phyloP scores from a whole-genome alignment of 1,140 invertebrate species.

The Bombus confusus region DNA sequence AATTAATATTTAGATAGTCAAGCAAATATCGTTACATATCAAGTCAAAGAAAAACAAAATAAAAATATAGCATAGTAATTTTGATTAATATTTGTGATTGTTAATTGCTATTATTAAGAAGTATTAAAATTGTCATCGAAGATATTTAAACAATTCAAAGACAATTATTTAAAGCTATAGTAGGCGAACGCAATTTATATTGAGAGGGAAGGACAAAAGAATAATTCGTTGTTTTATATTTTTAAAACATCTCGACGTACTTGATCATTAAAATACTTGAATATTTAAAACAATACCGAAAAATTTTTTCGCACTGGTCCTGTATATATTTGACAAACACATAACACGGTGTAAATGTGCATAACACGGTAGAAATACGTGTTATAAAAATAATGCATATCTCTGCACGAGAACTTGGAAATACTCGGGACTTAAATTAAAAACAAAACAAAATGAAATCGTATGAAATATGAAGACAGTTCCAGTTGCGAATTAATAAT shows the following conservation, averaged over 20 bases:
- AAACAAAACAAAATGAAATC: neutral
- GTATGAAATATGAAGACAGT: neutral
- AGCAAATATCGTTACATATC: neutral
- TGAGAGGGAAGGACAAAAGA: neutral
- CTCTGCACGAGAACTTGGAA: neutral
- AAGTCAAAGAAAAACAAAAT: neutral
- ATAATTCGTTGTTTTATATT: neutral
- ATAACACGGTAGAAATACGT: too few species aligned
- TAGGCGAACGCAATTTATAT: too few species aligned
- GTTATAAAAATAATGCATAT: too few species aligned
- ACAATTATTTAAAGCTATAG: too few species aligned
- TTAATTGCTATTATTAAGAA: neutral
- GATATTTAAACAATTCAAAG: too few species aligned
- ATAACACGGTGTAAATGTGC: too few species aligned
- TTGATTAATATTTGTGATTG: neutral
- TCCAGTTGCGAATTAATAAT: slow-evolving; percentile 25
- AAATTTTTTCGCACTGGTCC: slow-evolving; percentile 17
- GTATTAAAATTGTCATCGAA: neutral
- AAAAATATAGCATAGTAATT: neutral
- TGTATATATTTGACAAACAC: neutral
- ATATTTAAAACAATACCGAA: neutral
- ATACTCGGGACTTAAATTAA: neutral
- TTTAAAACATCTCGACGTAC: neutral
- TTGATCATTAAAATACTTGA: neutral
- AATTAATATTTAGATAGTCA: slow-evolving; percentile 13